phyloP scores from a whole-genome alignment of 1,140 invertebrate species.

The Cydia pomonella region DNA sequence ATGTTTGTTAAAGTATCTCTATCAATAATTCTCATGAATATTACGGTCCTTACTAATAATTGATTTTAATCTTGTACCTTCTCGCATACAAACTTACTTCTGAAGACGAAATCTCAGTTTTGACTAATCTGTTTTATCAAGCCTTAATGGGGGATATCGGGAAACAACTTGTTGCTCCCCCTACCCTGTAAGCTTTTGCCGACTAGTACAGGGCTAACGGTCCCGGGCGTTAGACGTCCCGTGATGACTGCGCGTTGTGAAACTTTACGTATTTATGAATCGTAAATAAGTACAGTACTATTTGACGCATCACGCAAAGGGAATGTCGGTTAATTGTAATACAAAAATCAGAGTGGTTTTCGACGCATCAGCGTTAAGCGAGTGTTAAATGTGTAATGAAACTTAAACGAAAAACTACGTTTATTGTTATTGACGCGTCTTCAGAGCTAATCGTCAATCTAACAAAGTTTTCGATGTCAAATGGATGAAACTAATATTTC shows the following conservation, averaged over 20 bases:
- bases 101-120: background rate
- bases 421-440: too few species aligned
- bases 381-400: too few species aligned
- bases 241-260: background rate
- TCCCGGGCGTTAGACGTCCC: background rate
- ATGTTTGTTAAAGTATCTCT: too few species aligned
- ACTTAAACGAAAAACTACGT: background rate
- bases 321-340: background rate
- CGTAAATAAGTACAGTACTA: background rate
- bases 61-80: background rate
- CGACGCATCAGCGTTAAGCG: background rate
- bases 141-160: constrained; percentile 56
- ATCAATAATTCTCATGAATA: too few species aligned
- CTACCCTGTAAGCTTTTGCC: constrained; percentile 34
- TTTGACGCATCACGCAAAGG: background rate
- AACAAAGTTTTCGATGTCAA: too few species aligned
- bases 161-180: constrained; percentile 60
- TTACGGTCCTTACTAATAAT: too few species aligned
- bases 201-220: constrained; percentile 16
- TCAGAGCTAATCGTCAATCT: too few species aligned
- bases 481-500: too few species aligned
- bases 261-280: background rate
- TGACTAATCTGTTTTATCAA: constrained; percentile 52
- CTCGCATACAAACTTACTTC: background rate
- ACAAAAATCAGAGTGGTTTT: constrained; percentile 6